Percentiles rank a stretch among this genome's conserved stretches.
These are phyloP conservation scores for Pluvialis apricaria DNA, from an alignment of 2,113 vertebrate genomes.

Conservation along the genomic window DNA sequence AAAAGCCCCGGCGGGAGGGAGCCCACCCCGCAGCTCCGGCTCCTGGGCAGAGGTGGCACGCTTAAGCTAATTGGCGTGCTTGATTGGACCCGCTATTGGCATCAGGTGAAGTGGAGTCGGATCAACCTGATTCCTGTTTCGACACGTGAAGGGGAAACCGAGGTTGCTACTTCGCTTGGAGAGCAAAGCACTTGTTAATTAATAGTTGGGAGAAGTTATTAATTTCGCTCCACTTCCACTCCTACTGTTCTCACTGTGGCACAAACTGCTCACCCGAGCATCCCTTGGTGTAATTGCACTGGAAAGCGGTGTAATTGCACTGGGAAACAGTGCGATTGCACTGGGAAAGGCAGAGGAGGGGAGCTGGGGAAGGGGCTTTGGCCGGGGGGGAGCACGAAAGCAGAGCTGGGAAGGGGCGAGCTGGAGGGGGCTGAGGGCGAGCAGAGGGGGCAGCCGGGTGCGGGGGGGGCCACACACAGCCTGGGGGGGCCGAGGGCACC, in stretches of 20 bases:
- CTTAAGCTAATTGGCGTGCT: neutral
- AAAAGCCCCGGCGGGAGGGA: neutral
- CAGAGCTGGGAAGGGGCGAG: neutral
- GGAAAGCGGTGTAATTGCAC: too few relatives aligned
- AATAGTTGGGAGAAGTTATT: neutral
- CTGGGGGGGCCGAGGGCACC: neutral
- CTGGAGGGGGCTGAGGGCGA: neutral
- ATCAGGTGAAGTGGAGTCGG: neutral
- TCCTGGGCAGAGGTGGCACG: rapidly evolving
- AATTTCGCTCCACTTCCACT: rapidly evolving
- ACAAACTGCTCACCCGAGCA: neutral
- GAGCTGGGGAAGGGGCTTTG: neutral
- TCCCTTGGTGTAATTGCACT: rapidly evolving
- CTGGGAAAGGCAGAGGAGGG: neutral
- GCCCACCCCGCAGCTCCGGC: neutral
- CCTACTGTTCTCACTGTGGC: rapidly evolving
- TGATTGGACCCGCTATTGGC: rapidly evolving
- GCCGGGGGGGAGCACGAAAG: rapidly evolving
- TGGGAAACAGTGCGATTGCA: too few relatives aligned
- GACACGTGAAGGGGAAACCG: rapidly evolving
- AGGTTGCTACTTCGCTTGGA: neutral
- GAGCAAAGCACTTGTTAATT: neutral
- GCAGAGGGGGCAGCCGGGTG: neutral
- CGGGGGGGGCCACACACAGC: neutral
- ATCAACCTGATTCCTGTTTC: rapidly evolving